Percentiles rank a stretch among this genome's conserved stretches.
These are phyloP conservation scores for Pseudomyrmex flavicornis DNA, from an alignment of 1,140 invertebrate species.

Conservation along the genomic window DNA sequence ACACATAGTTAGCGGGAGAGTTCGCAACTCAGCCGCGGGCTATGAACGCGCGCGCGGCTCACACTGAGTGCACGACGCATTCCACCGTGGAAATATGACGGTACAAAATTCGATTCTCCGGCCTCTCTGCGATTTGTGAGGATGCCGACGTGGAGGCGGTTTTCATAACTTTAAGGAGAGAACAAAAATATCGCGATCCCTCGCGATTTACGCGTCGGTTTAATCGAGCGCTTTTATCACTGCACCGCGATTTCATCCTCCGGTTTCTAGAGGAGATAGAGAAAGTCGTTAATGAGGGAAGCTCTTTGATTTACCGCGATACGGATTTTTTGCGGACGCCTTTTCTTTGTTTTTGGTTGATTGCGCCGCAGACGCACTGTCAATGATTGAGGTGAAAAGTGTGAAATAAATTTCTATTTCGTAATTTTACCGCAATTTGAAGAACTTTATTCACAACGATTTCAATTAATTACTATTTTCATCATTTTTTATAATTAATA, in stretches of 20 bases:
- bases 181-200: conserved; percentile 1
- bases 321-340: background rate
- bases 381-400: conserved; percentile 30
- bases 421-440: conserved; percentile 7
- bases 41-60: conserved; percentile 28
- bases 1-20: conserved; percentile 68
- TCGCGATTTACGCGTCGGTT: conserved; percentile 18
- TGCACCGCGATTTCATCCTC: conserved; percentile 22
- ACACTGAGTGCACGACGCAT: conserved; percentile 52
- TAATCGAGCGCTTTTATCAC: conserved; percentile 45
- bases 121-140: conserved; percentile 39
- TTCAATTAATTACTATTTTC: background rate
- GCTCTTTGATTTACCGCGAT: conserved; percentile 48
- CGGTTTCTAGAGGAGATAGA: background rate
- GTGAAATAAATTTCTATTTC: background rate
- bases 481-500: conserved; percentile 21
- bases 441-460: background rate
- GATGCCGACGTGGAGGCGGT: background rate
- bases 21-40: conserved; percentile 55
- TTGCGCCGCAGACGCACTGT: conserved; percentile 16
- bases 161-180: conserved; percentile 46
- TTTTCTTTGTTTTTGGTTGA: conserved; percentile 32
- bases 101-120: conserved; percentile 47
- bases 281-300: conserved; percentile 43
- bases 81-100: conserved; percentile 57